Conservation (phyloP, 2,113 vertebrate species). For the Nematolebias whitei region DNA sequence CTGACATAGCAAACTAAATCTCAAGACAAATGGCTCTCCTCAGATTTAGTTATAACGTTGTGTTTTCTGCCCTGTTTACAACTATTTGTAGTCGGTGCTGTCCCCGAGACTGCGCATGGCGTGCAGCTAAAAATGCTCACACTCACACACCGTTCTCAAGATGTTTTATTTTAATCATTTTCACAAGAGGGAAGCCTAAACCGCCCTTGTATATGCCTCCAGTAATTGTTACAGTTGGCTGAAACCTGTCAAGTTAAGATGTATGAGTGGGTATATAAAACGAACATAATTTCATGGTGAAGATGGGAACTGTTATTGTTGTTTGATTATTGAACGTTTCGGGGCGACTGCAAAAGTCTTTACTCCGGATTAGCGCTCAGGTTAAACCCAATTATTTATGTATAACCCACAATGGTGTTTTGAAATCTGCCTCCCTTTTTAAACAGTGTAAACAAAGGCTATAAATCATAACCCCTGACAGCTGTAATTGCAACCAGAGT, state of each 20-base stretch:
- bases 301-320: constrained; percentile 83
- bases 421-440: constrained; percentile 78
- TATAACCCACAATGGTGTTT: constrained; percentile 77
- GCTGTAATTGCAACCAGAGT: constrained; percentile 81
- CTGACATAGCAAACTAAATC: constrained; percentile 17
- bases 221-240: constrained; percentile 76
- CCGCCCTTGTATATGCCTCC: constrained; percentile 70
- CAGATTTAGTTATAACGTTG: background rate
- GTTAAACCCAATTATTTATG: constrained; percentile 77
- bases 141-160: constrained; percentile 43
- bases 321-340: constrained; percentile 79
- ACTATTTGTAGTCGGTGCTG: constrained; percentile 35
- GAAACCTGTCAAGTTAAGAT: constrained; percentile 83
- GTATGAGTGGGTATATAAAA: constrained; percentile 75
- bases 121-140: constrained; percentile 49
- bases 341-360: constrained; percentile 69
- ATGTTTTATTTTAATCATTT: constrained; percentile 67
- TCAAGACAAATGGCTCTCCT: constrained; percentile 1
- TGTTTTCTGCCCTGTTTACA: constrained; percentile 24
- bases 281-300: constrained; percentile 82
- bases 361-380: constrained; percentile 65
- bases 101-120: constrained; percentile 19
- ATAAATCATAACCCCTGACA: constrained; percentile 81
- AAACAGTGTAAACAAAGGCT: constrained; percentile 84
- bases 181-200: constrained; percentile 60